Percentiles rank a stretch among this genome's conserved stretches.
These are phyloP conservation scores for Biston betularia DNA, from an alignment of 2,888 invertebrate genomes.

Conservation along the genomic window DNA sequence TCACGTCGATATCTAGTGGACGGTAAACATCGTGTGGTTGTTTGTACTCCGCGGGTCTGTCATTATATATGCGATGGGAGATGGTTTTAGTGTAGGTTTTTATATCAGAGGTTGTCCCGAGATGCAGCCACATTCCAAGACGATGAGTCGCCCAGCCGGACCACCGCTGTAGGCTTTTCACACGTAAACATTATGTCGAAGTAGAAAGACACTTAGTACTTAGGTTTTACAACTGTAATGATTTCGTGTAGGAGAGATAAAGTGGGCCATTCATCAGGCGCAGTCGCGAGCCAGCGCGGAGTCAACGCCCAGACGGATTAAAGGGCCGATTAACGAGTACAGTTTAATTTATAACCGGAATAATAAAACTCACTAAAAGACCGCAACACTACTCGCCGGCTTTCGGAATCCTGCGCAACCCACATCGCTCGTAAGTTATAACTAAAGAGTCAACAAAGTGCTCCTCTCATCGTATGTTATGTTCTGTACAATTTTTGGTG, in stretches of 20 bases:
- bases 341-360: constrained; percentile 83
- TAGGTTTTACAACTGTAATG: constrained; percentile 66
- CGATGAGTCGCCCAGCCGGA: constrained; percentile 69
- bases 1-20: constrained; percentile 73
- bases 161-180: constrained; percentile 58
- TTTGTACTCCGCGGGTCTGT: constrained; percentile 26
- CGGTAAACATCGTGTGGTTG: constrained; percentile 43
- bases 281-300: constrained; percentile 57
- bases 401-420: constrained; percentile 50
- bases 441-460: constrained; percentile 70
- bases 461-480: constrained; percentile 37
- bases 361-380: constrained; percentile 77
- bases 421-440: constrained; percentile 62
- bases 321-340: constrained; percentile 82
- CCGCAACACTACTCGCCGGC: constrained; percentile 51
- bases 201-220: constrained; percentile 58
- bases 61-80: constrained; percentile 30
- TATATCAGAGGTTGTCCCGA: constrained; percentile 59
- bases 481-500: constrained; percentile 17
- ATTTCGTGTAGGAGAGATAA: constrained; percentile 55
- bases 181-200: constrained; percentile 61
- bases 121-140: constrained; percentile 76
- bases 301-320: constrained; percentile 85
- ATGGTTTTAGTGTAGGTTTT: constrained; percentile 42
- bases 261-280: constrained; percentile 60